A percentile compares a stretch with the other conserved stretches of the same genome.
These are phyloP conservation scores for Eutolmus rufibarbis DNA, from an alignment of 2,888 invertebrate genomes.

Conservation along the genomic window DNA sequence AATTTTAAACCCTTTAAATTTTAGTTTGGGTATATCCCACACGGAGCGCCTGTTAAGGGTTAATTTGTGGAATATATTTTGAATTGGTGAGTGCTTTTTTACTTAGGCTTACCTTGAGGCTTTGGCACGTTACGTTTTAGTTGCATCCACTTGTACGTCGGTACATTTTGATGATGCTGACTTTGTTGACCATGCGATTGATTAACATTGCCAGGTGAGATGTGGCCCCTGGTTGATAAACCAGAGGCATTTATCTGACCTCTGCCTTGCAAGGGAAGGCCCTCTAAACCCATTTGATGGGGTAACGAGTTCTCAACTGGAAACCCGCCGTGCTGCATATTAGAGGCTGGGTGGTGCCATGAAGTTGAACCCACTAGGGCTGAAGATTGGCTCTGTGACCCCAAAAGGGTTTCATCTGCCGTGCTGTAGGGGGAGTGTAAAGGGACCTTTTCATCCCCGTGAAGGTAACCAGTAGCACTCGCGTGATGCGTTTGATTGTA, in stretches of 20 bases:
- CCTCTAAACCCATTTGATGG: constrained; percentile 46
- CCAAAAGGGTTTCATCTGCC: constrained; percentile 42
- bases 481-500: constrained; percentile 66
- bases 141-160: constrained; percentile 99
- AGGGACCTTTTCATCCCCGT: constrained; percentile 63
- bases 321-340: constrained; percentile 56
- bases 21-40: no score
- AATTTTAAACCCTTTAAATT: no score
- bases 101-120: constrained; percentile 74
- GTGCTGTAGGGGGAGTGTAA: constrained; percentile 68
- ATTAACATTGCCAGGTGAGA: constrained; percentile 40
- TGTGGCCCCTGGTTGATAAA: constrained; percentile 42
- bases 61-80: no score
- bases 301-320: constrained; percentile 48
- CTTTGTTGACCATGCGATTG: constrained; percentile 58
- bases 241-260: constrained; percentile 45
- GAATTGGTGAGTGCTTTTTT: no score
- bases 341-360: constrained; percentile 58
- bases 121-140: constrained; percentile 96
- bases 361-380: constrained; percentile 51
- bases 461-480: constrained; percentile 1
- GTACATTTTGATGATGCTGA: constrained; percentile 71
- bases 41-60: no score
- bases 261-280: not conserved
- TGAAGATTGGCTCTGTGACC: constrained; percentile 52